Base-by-base conservation (phyloP, 2,888 invertebrate genomes). In the Eustalomyia histrio region DNA sequence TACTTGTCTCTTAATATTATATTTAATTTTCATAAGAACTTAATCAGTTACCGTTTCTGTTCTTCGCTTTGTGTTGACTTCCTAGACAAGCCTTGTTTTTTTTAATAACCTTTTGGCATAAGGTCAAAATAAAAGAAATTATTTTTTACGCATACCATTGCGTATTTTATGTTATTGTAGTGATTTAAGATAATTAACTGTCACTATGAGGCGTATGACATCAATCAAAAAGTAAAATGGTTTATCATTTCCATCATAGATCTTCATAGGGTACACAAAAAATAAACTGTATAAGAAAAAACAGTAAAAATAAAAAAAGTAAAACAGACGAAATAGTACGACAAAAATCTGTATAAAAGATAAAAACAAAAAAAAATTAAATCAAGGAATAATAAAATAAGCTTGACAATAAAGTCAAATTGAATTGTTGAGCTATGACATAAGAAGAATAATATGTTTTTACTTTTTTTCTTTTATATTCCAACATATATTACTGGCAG, bases 131-230 rank as follows among this genome's bases (percentile, higher is more conserved):
- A n/a, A 52, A 57, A 53, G 29, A 64, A 73, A 50, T 18, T 69
- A 50, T 29, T 69, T 57, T 74, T 47, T 61, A 55, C 43, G 39
- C 69, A 61, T 43, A 33, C 29, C 60, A 55, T 53, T 55, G 55
- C 18, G 18, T 73, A 58, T 14, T 61, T 21, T 21, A 50, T 76
- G 57, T 55, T 64, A 29, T 63, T 68, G 50, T 64, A 72, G 63
- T 72, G 71, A 75, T 72, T 80, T 72, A 72, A 76, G 67, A 80
- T 80, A 80, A 80, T 80, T 80, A 76, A 73, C 72, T 76, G 76
- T 80, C 76, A 80, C 80, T 63, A 43, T 68, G 52, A 53, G 72
- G 67, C 72, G 50, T 72, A 76, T 76, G 72, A 76, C 80, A 80
- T 80, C 80, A 76, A 80, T 80, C 80, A 76, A 68, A 75, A 64